A percentile compares a stretch with the other conserved stretches of the same genome.
Evolutionary conservation across 2,113 vertebrate species (phyloP).

Genomic region (Erythrolamprus reginae): DNA sequence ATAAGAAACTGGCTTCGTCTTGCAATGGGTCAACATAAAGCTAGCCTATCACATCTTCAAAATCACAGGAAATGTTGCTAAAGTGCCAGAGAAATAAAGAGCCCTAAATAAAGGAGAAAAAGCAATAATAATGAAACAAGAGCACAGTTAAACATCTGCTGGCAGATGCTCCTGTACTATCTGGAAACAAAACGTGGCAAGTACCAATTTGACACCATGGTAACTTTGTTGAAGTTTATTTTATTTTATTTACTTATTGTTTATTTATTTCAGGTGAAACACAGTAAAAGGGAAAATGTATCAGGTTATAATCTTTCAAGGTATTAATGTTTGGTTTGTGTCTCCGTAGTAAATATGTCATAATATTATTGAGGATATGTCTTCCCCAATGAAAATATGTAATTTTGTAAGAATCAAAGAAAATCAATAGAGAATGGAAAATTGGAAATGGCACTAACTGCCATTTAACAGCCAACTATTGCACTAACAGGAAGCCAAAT

Average conservation of each 20-base stretch:
- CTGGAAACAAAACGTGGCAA: constrained; percentile 28
- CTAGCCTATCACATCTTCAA: constrained; percentile 35
- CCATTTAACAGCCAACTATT: too few species aligned
- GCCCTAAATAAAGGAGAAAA: background rate
- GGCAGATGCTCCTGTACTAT: constrained; percentile 32
- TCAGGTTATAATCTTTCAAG: background rate
- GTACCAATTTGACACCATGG: background rate
- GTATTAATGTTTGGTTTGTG: background rate
- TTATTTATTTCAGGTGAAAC: background rate
- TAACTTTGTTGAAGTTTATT: background rate
- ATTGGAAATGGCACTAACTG: background rate
- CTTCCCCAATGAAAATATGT: background rate
- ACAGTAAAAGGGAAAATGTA: background rate
- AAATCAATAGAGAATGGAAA: background rate
- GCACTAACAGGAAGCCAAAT: background rate
- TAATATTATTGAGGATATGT: background rate
- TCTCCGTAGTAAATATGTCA: background rate
- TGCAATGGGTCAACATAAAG: constrained; percentile 34
- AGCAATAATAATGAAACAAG: constrained; percentile 38
- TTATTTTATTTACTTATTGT: background rate
- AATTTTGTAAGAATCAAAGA: background rate
- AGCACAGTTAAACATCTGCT: constrained; percentile 37
- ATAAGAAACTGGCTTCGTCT: constrained; percentile 53
- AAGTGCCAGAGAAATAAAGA: constrained; percentile 39
- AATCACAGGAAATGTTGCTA: constrained; percentile 42